A percentile compares a stretch with the other conserved stretches of the same genome.
Conservation (phyloP, 2,113 vertebrate genomes). For the Callorhinus ursinus region DNA sequence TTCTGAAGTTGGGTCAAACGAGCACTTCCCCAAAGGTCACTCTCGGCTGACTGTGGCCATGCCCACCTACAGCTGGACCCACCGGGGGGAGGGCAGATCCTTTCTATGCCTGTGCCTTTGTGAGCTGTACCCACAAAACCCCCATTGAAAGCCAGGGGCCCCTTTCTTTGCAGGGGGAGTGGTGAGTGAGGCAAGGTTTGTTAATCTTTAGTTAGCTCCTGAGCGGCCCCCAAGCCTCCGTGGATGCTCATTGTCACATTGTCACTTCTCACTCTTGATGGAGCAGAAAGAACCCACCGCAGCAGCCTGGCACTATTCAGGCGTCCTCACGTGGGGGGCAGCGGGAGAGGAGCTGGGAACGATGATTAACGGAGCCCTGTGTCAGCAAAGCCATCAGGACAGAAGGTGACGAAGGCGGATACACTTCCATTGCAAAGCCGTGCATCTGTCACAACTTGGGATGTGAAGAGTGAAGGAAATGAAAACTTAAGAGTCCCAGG, state of each 20-base stretch:
- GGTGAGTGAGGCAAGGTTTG: background rate
- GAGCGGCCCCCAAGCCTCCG: background rate
- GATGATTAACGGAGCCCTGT: no score
- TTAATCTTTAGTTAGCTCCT: background rate
- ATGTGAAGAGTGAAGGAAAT: background rate
- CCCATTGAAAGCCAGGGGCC: background rate
- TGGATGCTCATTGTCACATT: background rate
- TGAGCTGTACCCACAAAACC: slow-evolving; percentile 27
- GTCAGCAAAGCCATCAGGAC: background rate
- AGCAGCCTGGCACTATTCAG: background rate
- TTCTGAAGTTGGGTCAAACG: slow-evolving; percentile 65
- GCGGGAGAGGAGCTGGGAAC: no score
- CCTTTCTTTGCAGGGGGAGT: slow-evolving; percentile 19
- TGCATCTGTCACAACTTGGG: no score
- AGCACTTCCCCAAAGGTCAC: background rate
- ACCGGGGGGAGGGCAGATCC: background rate
- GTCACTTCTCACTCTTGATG: slow-evolving; percentile 5
- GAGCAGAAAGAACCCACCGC: background rate
- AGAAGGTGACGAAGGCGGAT: background rate
- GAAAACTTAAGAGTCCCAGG: background rate
- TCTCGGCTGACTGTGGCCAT: background rate
- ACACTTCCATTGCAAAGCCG: background rate
- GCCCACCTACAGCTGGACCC: background rate
- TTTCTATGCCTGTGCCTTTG: background rate
- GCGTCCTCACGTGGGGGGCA: rapidly evolving